Evolutionary conservation across 2,797 vertebrate genomes (phyloP).

Genomic region (Urocyon cinereoargenteus): DNA sequence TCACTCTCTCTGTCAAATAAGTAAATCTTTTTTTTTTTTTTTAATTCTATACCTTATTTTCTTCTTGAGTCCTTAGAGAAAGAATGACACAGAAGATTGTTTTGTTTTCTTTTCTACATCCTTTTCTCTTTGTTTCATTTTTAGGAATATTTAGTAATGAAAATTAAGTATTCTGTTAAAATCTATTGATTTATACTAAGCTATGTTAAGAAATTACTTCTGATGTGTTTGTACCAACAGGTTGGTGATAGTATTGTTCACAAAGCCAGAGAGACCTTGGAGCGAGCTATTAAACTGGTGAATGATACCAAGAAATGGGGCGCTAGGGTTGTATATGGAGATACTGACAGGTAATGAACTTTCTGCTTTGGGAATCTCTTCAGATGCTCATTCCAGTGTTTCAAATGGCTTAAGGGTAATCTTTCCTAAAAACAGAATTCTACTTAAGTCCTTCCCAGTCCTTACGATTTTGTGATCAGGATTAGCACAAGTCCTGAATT

Average conservation of each 20-base stretch:
- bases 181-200: constrained; percentile 24
- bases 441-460: background rate
- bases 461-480: background rate
- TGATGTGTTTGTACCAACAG: constrained; percentile 87
- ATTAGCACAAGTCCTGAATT: background rate
- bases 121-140: constrained; percentile 48
- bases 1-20: too few species aligned
- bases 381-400: background rate
- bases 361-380: constrained; percentile 53
- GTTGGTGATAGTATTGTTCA: constrained; percentile 98
- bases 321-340: constrained; percentile 96
- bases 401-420: constrained; percentile 35
- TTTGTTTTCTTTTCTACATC: constrained; percentile 55
- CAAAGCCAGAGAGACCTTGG: constrained; percentile 98
- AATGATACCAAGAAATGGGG: constrained; percentile 99
- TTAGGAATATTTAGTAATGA: constrained; percentile 62
- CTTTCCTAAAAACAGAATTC: constrained; percentile 40
- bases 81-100: background rate
- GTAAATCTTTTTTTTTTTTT: background rate
- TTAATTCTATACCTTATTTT: constrained; percentile 37
- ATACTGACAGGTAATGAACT: constrained; percentile 94
- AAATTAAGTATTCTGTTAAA: constrained; percentile 55
- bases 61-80: constrained; percentile 53
- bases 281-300: constrained; percentile 97
- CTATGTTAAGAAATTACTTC: constrained; percentile 63